phyloP scores from a whole-genome alignment of 2,888 invertebrate genomes.

The Brachypalpus laphriformis region DNA sequence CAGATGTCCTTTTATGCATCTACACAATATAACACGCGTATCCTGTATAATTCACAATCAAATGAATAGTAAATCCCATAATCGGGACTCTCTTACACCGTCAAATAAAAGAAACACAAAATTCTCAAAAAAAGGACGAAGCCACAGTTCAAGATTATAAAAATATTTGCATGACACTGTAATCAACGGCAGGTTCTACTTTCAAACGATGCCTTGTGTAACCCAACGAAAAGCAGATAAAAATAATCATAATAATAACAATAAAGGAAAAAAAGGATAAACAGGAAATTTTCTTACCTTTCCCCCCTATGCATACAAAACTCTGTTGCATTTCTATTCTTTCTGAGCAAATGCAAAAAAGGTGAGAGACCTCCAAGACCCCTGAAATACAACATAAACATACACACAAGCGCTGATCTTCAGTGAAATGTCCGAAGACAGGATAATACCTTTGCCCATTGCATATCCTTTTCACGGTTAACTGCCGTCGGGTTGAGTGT shows the following conservation, averaged over 20 bases:
- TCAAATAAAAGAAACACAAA: slow-evolving; percentile 17
- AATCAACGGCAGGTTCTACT: slow-evolving; percentile 51
- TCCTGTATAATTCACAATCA: slow-evolving; percentile 42
- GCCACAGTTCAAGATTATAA: slow-evolving; percentile 70
- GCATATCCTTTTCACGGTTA: slow-evolving; percentile 61
- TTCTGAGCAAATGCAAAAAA: slow-evolving; percentile 38
- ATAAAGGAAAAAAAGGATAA: slow-evolving; percentile 50
- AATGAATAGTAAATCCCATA: slow-evolving; percentile 65
- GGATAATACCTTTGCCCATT: slow-evolving; percentile 12
- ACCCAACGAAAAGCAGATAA: slow-evolving; percentile 53
- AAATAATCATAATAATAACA: slow-evolving; percentile 64
- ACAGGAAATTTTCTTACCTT: slow-evolving; percentile 36
- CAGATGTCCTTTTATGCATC: slow-evolving; percentile 48
- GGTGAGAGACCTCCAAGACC: slow-evolving; percentile 71
- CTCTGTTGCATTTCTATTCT: slow-evolving; percentile 23
- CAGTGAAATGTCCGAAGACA: slow-evolving; percentile 14
- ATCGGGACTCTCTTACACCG: slow-evolving; percentile 32
- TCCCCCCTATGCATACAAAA: slow-evolving; percentile 26
- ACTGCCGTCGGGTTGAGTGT: slow-evolving; percentile 47
- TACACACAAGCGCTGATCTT: slow-evolving; percentile 28
- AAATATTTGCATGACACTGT: slow-evolving; percentile 72
- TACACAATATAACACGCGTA: slow-evolving; percentile 57
- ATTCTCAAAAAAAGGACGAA: slow-evolving; percentile 37
- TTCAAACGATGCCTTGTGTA: not conserved
- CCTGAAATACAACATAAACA: slow-evolving; percentile 47